Evolutionary conservation across 2,797 vertebrate species (phyloP).

Genomic region (Phataginus tricuspis): DNA sequence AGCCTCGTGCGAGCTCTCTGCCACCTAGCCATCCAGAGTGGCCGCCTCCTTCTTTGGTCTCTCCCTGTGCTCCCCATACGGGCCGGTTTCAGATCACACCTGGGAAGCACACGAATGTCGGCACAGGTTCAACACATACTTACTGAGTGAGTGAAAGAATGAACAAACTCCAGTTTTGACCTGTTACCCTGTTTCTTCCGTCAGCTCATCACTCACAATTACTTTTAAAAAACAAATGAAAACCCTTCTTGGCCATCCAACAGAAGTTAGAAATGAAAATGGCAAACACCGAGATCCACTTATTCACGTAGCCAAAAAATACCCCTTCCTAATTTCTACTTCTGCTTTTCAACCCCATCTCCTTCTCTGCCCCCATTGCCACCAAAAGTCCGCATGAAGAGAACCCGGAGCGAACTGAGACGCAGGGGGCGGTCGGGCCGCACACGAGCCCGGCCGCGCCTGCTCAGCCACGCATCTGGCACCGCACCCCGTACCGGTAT

Average conservation of each 20-base stretch:
- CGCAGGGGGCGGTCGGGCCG: background rate
- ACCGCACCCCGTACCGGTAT: background rate
- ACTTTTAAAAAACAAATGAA: background rate
- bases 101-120: background rate
- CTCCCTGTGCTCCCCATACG: too few relatives aligned
- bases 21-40: too few relatives aligned
- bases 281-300: background rate
- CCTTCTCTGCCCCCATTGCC: background rate
- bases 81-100: too few relatives aligned
- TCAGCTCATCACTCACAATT: background rate
- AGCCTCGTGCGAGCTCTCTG: too few relatives aligned
- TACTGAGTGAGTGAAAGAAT: background rate
- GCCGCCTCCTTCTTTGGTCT: too few relatives aligned
- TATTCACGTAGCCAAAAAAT: background rate
- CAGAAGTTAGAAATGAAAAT: constrained; percentile 20
- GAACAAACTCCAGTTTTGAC: background rate
- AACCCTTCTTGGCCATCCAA: background rate
- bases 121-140: background rate
- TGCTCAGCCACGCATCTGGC: background rate
- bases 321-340: background rate
- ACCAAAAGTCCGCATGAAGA: background rate
- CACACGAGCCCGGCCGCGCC: background rate
- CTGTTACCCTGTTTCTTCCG: background rate
- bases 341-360: background rate
- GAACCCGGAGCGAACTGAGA: background rate